Conservation (phyloP, 2,113 vertebrate genomes). For the Corythornis cristatus region DNA sequence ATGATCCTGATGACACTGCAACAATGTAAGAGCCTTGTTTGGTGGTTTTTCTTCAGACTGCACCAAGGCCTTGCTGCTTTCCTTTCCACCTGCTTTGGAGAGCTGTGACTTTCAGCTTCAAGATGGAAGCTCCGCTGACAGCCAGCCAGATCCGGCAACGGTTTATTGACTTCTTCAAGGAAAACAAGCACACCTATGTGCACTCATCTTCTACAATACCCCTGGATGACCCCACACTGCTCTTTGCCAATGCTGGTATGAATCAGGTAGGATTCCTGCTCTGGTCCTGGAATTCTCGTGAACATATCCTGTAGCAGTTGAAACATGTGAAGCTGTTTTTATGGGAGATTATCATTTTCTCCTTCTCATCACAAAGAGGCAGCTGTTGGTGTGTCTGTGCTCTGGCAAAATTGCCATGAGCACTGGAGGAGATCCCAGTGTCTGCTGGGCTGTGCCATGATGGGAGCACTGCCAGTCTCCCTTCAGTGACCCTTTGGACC, state of each 20-base stretch:
- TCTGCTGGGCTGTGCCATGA: background rate
- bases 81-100: background rate
- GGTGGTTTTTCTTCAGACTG: background rate
- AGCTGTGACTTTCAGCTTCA: conserved; percentile 18
- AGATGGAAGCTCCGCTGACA: conserved; percentile 85
- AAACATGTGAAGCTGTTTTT: background rate
- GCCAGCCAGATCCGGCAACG: conserved; percentile 90
- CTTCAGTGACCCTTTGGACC: background rate
- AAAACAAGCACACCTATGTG: conserved; percentile 88
- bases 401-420: background rate
- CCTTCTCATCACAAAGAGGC: background rate
- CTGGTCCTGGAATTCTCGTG: fast-evolving
- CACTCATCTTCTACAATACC: conserved; percentile 93
- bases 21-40: fast-evolving
- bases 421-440: background rate
- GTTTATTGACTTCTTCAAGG: conserved; percentile 93
- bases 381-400: background rate
- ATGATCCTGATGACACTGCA: background rate
- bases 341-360: background rate
- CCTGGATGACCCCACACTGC: conserved; percentile 93
- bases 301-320: background rate
- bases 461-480: background rate
- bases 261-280: conserved; percentile 86
- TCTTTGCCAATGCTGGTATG: conserved; percentile 98
- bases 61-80: background rate